Conservation (phyloP, 1,140 invertebrate species). For the Nymphalis io region DNA sequence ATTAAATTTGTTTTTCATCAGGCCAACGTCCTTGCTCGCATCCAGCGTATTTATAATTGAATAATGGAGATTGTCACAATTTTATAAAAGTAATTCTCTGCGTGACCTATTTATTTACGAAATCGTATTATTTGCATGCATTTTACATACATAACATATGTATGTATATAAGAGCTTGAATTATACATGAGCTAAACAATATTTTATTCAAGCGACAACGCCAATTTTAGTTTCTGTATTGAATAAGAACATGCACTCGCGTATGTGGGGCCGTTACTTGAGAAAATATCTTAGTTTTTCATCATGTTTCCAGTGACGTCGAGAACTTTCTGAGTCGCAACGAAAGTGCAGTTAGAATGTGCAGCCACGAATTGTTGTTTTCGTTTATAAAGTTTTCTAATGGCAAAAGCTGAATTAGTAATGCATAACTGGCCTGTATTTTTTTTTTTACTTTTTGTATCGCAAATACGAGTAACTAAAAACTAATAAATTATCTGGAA, state of each 20-base stretch:
- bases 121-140: constrained; percentile 18
- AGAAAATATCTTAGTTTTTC: background rate
- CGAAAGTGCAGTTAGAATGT: background rate
- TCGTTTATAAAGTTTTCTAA: background rate
- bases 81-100: constrained; percentile 8
- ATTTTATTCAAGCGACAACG: constrained; percentile 16
- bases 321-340: background rate
- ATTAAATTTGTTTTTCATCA: too few relatives aligned
- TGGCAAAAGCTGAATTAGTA: background rate
- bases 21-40: background rate
- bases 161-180: constrained; percentile 19
- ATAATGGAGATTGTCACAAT: constrained; percentile 20
- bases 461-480: too few relatives aligned
- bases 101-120: constrained; percentile 28
- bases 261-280: background rate
- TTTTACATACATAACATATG: background rate
- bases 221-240: constrained; percentile 10
- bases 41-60: background rate
- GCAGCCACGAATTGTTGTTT: background rate
- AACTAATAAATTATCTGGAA: too few relatives aligned
- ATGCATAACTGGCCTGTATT: background rate
- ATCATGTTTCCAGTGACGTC: background rate
- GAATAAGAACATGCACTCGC: background rate
- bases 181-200: constrained; percentile 23
- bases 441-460: background rate